Base-by-base conservation (phyloP, 2,797 vertebrate genomes). In the Melanotaenia nigrans region DNA sequence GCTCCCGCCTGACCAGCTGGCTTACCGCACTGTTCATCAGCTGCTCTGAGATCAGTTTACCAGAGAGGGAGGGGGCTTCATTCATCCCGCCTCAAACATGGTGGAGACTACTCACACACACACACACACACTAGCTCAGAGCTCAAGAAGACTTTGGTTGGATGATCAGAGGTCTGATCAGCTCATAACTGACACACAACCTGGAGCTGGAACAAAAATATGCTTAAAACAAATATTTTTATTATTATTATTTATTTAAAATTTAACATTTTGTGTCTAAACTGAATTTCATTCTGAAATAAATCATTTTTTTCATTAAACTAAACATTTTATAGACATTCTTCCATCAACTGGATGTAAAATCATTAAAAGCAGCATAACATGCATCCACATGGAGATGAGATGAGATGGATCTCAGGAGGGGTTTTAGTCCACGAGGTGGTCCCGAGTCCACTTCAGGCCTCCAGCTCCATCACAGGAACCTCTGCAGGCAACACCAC, bases 401-500 rank as follows among this genome's bases (percentile, higher is more conserved):
- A 36, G 7, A 36, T 12, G 33, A 36, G 9, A 9, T 12, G 36
- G 36, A 36, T 36, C 36, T 12, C 36, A 36, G 36, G 36, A 35
- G 33, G 7, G 33, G 33, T 12, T 16, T 10, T 28, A 5, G 16
- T 32, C 4, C 68, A 62, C 38, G 0, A 10, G n/a, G 22, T 49
- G 30, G 12, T 68, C 40, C 7, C 5, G 28, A 28, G 28, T 28
- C 28, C 28, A 28, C 49, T 4, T 12, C 33, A 56, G 77, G 14
- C 10, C 40, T 1, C 8, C 6, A 1, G 32, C n/a, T 4, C 61
- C 71, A 78, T 20, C 73, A 32, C 71, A 90, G 77, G 82, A 91
- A 89, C n/a, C 86, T 89, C 93, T 94, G 89, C 20, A 85, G 88
- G 75, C 65, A 74, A 83, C 77, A 71, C 0, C 1, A 70, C 30